These are phyloP conservation scores for Periphyllus acericola DNA, from an alignment of 2,888 invertebrate species.

Conservation along the genomic window DNA sequence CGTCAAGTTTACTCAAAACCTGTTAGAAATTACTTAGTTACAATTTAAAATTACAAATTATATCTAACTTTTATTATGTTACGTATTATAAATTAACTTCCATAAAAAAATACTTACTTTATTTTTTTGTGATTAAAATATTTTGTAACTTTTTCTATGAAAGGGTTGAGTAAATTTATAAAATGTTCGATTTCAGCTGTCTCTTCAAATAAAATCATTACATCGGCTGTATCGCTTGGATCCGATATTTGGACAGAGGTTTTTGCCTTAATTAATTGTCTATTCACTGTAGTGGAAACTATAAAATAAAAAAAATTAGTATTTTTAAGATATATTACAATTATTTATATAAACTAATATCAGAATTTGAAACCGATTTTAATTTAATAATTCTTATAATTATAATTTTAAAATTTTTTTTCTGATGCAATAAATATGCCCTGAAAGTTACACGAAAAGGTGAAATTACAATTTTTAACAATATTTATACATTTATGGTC, in stretches of 20 bases:
- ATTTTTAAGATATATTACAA: neutral
- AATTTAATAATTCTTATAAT: neutral
- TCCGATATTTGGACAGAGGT: neutral
- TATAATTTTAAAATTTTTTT: neutral
- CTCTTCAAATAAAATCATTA: constrained; percentile 82
- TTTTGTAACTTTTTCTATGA: constrained; percentile 72
- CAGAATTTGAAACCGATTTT: neutral
- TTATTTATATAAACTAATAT: neutral
- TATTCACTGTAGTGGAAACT: neutral
- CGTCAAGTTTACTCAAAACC: neutral
- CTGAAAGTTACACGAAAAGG: too few relatives aligned
- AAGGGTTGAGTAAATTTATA: constrained; percentile 74
- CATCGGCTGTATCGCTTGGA: constrained; percentile 82
- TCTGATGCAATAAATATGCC: neutral
- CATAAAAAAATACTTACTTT: constrained; percentile 69
- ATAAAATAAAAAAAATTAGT: neutral
- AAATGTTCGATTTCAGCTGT: constrained; percentile 73
- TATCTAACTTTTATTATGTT: neutral
- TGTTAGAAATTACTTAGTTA: too few relatives aligned
- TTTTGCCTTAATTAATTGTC: neutral
- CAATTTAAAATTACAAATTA: too few relatives aligned
- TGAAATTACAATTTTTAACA: too few relatives aligned
- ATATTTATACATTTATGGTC: too few relatives aligned
- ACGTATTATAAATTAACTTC: neutral
- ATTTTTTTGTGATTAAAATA: constrained; percentile 75